A percentile compares a stretch with the other conserved stretches of the same genome.
Conservation (phyloP, 2,113 vertebrate species). For the Himantopus leucocephalus region DNA sequence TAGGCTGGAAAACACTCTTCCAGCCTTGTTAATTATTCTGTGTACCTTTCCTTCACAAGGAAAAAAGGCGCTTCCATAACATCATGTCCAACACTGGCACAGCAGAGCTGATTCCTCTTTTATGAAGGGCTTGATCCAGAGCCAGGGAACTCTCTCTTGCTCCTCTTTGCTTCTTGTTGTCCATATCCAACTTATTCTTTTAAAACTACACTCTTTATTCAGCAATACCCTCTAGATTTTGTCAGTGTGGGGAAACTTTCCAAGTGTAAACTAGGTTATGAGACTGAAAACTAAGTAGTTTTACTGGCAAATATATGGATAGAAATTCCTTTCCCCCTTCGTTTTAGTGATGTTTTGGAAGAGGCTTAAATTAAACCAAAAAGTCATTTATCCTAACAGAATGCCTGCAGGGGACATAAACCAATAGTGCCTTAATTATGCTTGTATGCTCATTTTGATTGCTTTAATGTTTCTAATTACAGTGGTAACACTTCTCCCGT, state of each 20-base stretch:
- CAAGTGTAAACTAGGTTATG: neutral
- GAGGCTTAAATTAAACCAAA: conserved; percentile 56
- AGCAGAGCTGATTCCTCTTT: neutral
- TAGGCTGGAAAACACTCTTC: neutral
- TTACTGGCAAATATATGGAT: neutral
- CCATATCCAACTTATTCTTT: neutral
- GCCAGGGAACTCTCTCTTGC: neutral
- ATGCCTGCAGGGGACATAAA: conserved; percentile 57
- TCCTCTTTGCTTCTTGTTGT: neutral
- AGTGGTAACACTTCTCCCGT: conserved; percentile 41
- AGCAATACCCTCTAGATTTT: neutral
- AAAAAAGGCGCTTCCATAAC: neutral
- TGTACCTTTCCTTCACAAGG: neutral
- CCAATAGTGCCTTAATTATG: conserved; percentile 55
- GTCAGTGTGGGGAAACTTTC: neutral
- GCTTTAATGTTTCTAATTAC: conserved; percentile 64
- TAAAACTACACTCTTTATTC: neutral
- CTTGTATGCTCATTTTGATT: conserved; percentile 52
- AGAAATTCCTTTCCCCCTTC: conserved; percentile 4
- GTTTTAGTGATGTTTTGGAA: conserved; percentile 38
- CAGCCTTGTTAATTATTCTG: neutral
- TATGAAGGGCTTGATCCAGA: neutral
- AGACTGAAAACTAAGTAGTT: neutral
- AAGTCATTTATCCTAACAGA: conserved; percentile 55
- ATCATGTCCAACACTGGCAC: neutral